Evolutionary conservation across 1,140 invertebrate species (phyloP).

Genomic region (Drosophila sp.): DNA sequence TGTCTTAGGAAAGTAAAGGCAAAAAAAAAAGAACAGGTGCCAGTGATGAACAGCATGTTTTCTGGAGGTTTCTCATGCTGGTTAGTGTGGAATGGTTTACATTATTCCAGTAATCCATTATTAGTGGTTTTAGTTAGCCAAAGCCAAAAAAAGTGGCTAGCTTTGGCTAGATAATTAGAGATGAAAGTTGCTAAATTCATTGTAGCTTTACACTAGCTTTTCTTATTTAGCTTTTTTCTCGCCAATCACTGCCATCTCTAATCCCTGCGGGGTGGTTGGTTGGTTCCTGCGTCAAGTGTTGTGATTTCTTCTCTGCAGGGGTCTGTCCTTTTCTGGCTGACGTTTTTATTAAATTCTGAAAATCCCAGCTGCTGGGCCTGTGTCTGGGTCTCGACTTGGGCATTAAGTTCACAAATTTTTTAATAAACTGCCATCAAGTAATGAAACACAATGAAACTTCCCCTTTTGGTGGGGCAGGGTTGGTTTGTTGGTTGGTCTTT

Average conservation of each 20-base stretch:
- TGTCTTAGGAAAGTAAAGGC: neutral
- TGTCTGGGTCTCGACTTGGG: slow-evolving; percentile 14
- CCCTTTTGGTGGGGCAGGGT: neutral
- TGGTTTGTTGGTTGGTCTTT: slow-evolving; percentile 9
- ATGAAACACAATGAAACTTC: slow-evolving; percentile 62
- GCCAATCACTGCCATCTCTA: slow-evolving; percentile 25
- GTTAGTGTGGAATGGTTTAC: too few species aligned
- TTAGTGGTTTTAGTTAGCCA: too few species aligned
- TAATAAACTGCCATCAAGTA: slow-evolving; percentile 72
- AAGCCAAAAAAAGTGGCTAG: too few species aligned
- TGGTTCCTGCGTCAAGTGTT: slow-evolving; percentile 43
- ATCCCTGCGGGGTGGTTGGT: neutral
- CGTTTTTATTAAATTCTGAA: slow-evolving; percentile 71
- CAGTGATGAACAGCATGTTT: neutral
- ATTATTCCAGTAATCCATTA: too few species aligned
- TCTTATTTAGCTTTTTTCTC: neutral
- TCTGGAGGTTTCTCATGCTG: too few species aligned
- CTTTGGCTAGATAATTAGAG: too few species aligned
- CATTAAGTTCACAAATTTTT: slow-evolving; percentile 73
- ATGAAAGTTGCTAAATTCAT: too few species aligned
- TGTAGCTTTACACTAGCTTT: neutral
- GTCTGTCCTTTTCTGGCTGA: slow-evolving; percentile 31
- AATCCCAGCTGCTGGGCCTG: slow-evolving; percentile 15
- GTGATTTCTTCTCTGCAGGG: slow-evolving; percentile 50
- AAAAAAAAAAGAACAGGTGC: neutral